Evolutionary conservation across 2,113 vertebrate species (phyloP).

Genomic region (Upupa epops): DNA sequence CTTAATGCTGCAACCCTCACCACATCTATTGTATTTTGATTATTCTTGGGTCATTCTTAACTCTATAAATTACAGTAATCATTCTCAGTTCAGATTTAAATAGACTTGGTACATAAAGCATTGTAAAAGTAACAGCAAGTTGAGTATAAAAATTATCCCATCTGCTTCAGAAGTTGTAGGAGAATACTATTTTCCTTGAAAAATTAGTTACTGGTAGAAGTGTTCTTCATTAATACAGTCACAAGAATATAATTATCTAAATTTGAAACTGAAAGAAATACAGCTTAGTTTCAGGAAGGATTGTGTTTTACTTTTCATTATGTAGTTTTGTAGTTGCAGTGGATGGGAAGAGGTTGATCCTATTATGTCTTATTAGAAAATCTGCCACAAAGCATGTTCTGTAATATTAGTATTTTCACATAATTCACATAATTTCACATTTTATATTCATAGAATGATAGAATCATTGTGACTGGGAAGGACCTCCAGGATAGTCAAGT

Average conservation of each 20-base stretch:
- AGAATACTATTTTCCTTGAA: not conserved
- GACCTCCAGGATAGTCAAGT: too few species aligned
- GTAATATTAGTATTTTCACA: not conserved
- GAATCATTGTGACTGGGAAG: too few species aligned
- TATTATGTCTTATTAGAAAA: not conserved
- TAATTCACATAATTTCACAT: too few species aligned
- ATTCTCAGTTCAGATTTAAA: not conserved
- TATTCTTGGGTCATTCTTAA: not conserved
- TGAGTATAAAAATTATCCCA: not conserved
- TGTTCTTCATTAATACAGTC: not conserved
- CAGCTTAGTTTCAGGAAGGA: not conserved
- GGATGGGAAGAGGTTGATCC: not conserved
- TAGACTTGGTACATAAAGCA: not conserved
- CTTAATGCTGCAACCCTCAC: not conserved
- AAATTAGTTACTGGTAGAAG: not conserved
- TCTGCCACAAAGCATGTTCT: not conserved
- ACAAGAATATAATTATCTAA: not conserved
- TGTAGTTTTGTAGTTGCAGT: not conserved
- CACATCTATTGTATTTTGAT: not conserved
- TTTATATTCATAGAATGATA: too few species aligned
- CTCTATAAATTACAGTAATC: not conserved
- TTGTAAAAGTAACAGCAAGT: not conserved
- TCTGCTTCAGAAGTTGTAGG: not conserved
- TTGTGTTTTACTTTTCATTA: not conserved
- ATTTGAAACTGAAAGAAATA: not conserved